Conservation (phyloP, 2,797 vertebrate species). For the Alosa sapidissima region DNA sequence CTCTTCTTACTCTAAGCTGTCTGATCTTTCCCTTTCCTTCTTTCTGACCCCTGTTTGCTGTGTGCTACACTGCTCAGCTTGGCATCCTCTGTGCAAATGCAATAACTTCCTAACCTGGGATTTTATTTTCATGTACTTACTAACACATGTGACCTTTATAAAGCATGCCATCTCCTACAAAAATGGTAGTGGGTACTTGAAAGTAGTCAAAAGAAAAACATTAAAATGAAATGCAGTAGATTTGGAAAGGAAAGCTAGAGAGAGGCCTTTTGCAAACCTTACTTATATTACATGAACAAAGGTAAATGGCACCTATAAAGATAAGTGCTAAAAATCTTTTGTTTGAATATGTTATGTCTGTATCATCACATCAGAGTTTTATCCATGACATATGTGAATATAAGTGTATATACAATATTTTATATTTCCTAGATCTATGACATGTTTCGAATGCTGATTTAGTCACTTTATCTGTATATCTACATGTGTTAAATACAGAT, state of each 20-base stretch:
- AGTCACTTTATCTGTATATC: no score
- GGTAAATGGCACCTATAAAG: neutral
- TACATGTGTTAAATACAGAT: no score
- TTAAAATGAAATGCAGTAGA: neutral
- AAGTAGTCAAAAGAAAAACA: neutral
- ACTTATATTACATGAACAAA: neutral
- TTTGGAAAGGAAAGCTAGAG: neutral
- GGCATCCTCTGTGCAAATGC: conserved; percentile 80
- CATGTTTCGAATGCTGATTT: no score
- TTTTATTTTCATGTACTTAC: conserved; percentile 38
- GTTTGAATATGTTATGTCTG: no score
- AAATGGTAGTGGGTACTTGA: neutral
- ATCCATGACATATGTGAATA: neutral
- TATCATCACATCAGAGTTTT: no score
- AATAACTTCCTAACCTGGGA: conserved; percentile 42
- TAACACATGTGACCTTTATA: conserved; percentile 40
- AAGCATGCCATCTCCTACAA: neutral
- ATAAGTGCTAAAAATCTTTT: no score
- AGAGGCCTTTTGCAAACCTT: neutral
- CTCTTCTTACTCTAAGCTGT: conserved; percentile 65
- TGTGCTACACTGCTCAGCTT: conserved; percentile 88
- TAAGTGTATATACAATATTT: no score
- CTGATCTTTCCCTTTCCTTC: conserved; percentile 47
- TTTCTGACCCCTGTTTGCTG: conserved; percentile 65
- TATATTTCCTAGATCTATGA: no score